These are phyloP conservation scores for Salmo trutta DNA, from an alignment of 2,797 vertebrate genomes.

Conservation along the genomic window DNA sequence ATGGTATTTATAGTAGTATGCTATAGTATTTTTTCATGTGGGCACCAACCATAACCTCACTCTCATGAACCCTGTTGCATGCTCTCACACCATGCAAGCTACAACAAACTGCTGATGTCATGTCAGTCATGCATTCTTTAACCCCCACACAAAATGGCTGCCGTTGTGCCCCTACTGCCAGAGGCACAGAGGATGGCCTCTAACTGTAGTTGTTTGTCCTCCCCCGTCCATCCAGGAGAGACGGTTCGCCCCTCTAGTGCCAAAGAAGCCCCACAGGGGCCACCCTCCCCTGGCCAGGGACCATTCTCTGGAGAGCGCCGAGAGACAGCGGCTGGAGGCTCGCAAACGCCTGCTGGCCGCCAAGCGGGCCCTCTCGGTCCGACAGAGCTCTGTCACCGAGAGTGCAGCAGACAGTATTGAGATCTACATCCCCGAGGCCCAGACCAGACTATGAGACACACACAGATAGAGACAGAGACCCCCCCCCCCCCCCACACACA, in stretches of 20 bases:
- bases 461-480: neutral
- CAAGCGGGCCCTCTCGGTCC: constrained; percentile 92
- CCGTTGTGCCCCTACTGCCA: constrained; percentile 36
- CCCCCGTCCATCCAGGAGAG: constrained; percentile 88
- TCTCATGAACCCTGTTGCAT: constrained; percentile 55
- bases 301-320: constrained; percentile 94
- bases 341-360: constrained; percentile 96
- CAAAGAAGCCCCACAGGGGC: constrained; percentile 97
- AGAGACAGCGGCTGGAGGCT: constrained; percentile 92
- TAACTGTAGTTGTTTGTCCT: constrained; percentile 60
- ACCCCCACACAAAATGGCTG: constrained; percentile 43
- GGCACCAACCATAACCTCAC: constrained; percentile 59
- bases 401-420: constrained; percentile 97
- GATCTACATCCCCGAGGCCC: constrained; percentile 99
- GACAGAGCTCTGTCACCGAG: constrained; percentile 97
- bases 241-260: constrained; percentile 95
- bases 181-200: constrained; percentile 29
- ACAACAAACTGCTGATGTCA: constrained; percentile 28
- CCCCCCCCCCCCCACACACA: neutral
- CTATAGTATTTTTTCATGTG: no score
- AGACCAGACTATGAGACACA: constrained; percentile 94
- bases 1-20: no score
- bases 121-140: constrained; percentile 34
- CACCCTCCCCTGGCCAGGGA: constrained; percentile 92
- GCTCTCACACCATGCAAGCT: constrained; percentile 43